A percentile compares a stretch with the other conserved stretches of the same genome.
These are phyloP conservation scores for Crocodylus rhombifer DNA, from an alignment of 2,797 vertebrate species.

Conservation along the genomic window DNA sequence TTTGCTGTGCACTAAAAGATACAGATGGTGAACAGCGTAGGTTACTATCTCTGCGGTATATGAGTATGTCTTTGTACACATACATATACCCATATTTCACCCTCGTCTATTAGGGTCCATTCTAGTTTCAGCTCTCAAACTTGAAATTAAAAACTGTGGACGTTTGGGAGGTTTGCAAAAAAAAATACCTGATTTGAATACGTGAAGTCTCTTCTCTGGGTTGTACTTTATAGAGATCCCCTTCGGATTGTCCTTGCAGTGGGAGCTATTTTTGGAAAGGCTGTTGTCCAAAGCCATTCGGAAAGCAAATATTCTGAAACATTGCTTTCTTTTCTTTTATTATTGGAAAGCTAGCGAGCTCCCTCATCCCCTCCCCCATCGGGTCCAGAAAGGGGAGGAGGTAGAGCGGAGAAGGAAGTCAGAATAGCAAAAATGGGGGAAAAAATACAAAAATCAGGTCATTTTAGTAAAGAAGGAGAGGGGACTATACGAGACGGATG, in stretches of 20 bases:
- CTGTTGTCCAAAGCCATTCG: neutral
- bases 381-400: conserved; percentile 45
- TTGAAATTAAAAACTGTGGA: conserved; percentile 62
- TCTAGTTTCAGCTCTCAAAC: conserved; percentile 60
- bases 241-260: neutral
- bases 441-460: neutral
- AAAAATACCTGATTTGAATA: conserved; percentile 46
- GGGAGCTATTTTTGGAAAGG: conserved; percentile 1
- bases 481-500: neutral
- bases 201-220: conserved; percentile 10
- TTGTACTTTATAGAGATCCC: neutral
- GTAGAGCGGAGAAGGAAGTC: conserved; percentile 14
- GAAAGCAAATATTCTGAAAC: conserved; percentile 14
- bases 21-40: conserved; percentile 61
- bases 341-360: conserved; percentile 41
- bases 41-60: conserved; percentile 48
- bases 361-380: neutral
- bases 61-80: conserved; percentile 60
- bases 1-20: conserved; percentile 64
- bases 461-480: neutral
- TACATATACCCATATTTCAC: conserved; percentile 43
- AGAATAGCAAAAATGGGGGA: conserved; percentile 21
- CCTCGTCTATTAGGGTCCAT: conserved; percentile 52
- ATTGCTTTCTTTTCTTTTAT: conserved; percentile 6
- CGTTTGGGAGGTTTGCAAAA: conserved; percentile 31